These are phyloP conservation scores for Ifrita kowaldi DNA, from an alignment of 2,113 vertebrate species.

Conservation along the genomic window DNA sequence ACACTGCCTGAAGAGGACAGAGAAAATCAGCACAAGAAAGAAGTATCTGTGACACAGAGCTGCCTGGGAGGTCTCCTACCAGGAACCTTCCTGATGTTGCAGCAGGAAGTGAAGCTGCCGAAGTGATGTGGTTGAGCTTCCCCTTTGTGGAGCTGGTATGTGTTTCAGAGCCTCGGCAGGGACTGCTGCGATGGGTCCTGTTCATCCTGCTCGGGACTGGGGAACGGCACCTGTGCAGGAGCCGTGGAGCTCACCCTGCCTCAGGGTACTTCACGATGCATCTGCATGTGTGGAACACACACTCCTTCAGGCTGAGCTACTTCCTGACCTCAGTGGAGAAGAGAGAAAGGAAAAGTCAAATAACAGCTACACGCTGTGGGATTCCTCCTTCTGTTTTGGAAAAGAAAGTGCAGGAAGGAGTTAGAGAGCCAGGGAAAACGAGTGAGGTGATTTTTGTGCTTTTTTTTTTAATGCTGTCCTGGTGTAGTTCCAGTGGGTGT, in stretches of 20 bases:
- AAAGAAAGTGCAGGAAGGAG: not conserved
- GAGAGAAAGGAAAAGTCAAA: not conserved
- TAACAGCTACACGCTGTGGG: not conserved
- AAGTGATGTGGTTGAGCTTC: not conserved
- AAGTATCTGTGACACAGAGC: not conserved
- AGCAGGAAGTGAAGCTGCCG: not conserved
- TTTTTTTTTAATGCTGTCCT: not conserved
- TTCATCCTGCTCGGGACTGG: fast-evolving
- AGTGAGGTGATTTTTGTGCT: not conserved
- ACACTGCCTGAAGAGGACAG: not conserved
- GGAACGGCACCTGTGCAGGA: fast-evolving
- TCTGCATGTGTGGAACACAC: fast-evolving
- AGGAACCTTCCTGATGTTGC: not conserved
- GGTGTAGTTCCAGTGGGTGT: not conserved
- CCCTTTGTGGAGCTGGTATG: not conserved
- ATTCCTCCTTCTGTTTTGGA: constrained; percentile 9
- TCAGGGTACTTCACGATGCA: fast-evolving
- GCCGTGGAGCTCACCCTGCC: fast-evolving
- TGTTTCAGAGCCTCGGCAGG: not conserved
- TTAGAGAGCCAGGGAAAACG: not conserved
- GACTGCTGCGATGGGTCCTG: fast-evolving
- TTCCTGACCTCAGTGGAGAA: not conserved
- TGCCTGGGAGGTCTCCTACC: not conserved
- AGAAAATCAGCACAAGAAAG: not conserved
- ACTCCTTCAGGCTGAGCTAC: not conserved